A percentile compares a stretch with the other conserved stretches of the same genome.
phyloP scores from a whole-genome alignment of 2,797 vertebrate species.

The Micropoecilia bifurca region DNA sequence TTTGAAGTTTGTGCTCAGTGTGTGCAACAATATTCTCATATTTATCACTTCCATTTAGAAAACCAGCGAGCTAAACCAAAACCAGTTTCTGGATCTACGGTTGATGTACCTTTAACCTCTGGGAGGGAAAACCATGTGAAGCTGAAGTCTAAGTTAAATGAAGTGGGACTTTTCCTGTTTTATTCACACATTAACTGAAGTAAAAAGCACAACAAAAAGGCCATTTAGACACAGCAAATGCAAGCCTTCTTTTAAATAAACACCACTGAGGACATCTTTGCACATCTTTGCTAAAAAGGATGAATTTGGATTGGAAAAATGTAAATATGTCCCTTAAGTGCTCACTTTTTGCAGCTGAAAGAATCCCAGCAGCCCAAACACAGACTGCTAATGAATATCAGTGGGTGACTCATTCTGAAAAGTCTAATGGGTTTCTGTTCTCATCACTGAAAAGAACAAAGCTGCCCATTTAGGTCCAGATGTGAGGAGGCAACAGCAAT shows the following conservation, averaged over 20 bases:
- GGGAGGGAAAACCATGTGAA: neutral
- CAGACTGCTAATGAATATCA: slow-evolving; percentile 3
- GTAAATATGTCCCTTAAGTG: neutral
- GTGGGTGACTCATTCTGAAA: slow-evolving; percentile 46
- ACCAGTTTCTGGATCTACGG: neutral
- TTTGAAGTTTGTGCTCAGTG: neutral
- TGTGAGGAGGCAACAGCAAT: slow-evolving; percentile 33
- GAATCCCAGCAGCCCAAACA: neutral
- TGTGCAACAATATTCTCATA: neutral
- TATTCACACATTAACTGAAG: neutral
- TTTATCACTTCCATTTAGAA: neutral
- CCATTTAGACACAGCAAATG: neutral
- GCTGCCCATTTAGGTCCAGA: slow-evolving; percentile 22
- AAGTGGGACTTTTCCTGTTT: neutral
- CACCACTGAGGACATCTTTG: neutral
- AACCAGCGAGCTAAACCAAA: neutral
- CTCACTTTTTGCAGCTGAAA: slow-evolving; percentile 6
- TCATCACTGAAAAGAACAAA: slow-evolving; percentile 22
- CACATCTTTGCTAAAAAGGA: neutral
- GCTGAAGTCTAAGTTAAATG: neutral
- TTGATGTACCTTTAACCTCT: neutral
- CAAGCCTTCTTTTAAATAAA: neutral
- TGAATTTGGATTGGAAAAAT: neutral
- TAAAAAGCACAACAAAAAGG: neutral
- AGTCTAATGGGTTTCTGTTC: slow-evolving; percentile 43